Evolutionary conservation across 2,888 invertebrate species (phyloP).

Genomic region (Strigamia crassipes): DNA sequence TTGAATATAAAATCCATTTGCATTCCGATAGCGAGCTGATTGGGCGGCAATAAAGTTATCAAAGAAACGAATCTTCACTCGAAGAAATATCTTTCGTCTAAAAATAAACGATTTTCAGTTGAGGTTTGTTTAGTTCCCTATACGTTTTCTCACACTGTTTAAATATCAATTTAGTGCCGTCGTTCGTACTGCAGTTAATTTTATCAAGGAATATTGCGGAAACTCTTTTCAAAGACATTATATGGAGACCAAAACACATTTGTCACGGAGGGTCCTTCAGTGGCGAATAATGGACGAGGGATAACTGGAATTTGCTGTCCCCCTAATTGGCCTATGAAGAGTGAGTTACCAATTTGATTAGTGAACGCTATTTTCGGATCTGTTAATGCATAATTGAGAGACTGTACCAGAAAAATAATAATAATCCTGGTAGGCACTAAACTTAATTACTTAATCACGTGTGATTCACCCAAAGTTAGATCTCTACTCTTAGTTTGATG

Average conservation of each 20-base stretch:
- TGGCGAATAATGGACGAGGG: too few relatives aligned
- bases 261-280: too few relatives aligned
- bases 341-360: too few relatives aligned
- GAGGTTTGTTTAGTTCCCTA: neutral
- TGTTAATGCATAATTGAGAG: too few relatives aligned
- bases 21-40: constrained; percentile 31
- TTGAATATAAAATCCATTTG: constrained; percentile 37
- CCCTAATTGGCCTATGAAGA: too few relatives aligned
- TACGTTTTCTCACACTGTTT: constrained; percentile 3
- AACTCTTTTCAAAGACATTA: too few relatives aligned
- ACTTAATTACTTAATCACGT: neutral
- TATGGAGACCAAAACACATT: neutral
- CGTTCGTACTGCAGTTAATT: neutral
- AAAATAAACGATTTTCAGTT: neutral
- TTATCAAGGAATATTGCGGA: neutral
- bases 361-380: too few relatives aligned
- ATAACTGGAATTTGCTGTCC: too few relatives aligned
- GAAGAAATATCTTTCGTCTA: neutral
- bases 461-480: neutral
- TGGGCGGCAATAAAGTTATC: constrained; percentile 34
- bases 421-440: too few relatives aligned
- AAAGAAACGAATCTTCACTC: constrained; percentile 8
- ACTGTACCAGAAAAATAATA: too few relatives aligned
- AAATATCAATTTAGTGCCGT: constrained; percentile 7
- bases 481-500: neutral